phyloP scores from a whole-genome alignment of 2,113 vertebrate genomes.

The Henicopernis longicauda region DNA sequence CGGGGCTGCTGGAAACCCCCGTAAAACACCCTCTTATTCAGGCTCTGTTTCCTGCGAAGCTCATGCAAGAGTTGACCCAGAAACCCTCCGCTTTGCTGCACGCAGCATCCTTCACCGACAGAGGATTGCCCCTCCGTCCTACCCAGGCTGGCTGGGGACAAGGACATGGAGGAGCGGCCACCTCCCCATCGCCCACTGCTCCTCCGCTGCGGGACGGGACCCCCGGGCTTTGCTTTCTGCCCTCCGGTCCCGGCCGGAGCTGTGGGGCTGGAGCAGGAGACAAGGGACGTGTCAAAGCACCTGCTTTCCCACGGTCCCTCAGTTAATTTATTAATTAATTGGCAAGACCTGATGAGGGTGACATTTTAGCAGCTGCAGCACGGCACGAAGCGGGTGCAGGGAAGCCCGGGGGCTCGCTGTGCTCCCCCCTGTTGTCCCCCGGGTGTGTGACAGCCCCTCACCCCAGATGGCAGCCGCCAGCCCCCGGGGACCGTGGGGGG shows the following conservation, averaged over 20 bases:
- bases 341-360: neutral
- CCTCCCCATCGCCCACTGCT: neutral
- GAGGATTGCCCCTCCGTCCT: neutral
- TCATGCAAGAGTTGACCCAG: neutral
- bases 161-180: neutral
- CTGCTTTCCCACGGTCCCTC: neutral
- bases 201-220: neutral
- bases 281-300: neutral
- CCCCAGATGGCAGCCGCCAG: neutral
- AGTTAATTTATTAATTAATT: neutral
- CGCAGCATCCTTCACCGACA: neutral
- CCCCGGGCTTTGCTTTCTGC: neutral
- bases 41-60: neutral
- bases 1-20: neutral
- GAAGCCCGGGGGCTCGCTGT: neutral
- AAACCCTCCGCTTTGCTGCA: neutral
- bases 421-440: neutral
- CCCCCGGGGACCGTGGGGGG: neutral
- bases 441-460: neutral
- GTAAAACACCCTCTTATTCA: neutral
- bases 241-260: neutral
- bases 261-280: neutral
- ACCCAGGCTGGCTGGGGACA: neutral
- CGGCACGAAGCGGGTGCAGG: fast-evolving
- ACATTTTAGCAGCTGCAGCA: neutral